A percentile compares a stretch with the other conserved stretches of the same genome.
phyloP scores from a whole-genome alignment of 1,140 invertebrate genomes.

The Periplaneta americana region DNA sequence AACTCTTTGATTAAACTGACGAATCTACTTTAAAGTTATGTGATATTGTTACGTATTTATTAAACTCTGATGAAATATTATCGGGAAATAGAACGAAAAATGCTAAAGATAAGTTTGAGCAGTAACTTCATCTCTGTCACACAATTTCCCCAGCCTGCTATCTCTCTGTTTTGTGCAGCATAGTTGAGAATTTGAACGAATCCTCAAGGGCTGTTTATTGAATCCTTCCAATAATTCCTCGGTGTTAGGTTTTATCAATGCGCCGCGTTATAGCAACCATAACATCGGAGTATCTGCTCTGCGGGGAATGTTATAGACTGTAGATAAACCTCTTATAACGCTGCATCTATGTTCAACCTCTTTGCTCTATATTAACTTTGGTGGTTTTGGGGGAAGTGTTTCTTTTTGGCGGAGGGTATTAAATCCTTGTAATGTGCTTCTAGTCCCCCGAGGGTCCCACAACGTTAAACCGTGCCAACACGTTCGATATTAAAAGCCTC shows the following conservation, averaged over 20 bases:
- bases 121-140: too few species aligned
- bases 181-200: too few species aligned
- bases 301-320: neutral
- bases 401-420: neutral
- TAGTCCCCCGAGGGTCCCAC: neutral
- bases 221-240: neutral
- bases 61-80: too few species aligned
- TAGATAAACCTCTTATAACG: neutral
- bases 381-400: neutral
- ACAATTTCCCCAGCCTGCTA: too few species aligned
- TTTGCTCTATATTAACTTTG: neutral
- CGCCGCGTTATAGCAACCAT: too few species aligned
- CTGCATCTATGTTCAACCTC: neutral
- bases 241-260: neutral
- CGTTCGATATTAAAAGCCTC: neutral
- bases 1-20: too few species aligned
- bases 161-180: too few species aligned
- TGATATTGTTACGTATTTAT: too few species aligned
- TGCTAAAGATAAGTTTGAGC: too few species aligned
- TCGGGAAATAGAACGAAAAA: too few species aligned
- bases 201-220: neutral
- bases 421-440: neutral
- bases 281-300: neutral
- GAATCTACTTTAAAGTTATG: too few species aligned
- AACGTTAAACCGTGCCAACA: too few species aligned